These are phyloP conservation scores for Limnothrissa miodon DNA, from an alignment of 2,113 vertebrate genomes.

Conservation along the genomic window DNA sequence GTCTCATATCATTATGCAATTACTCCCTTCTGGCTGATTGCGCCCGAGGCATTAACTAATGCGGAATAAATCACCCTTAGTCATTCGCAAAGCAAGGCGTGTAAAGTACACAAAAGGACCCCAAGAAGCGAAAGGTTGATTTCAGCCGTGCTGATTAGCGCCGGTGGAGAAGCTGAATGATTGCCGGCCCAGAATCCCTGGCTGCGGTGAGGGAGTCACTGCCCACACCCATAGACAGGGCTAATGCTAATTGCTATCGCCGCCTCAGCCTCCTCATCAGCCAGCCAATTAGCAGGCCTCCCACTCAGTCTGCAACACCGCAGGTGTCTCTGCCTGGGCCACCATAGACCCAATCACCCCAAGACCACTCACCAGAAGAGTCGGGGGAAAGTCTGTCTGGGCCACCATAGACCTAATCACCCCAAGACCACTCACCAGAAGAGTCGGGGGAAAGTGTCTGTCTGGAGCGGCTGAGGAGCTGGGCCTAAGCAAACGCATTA, in stretches of 20 bases:
- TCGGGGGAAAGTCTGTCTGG: no score
- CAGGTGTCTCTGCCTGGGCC: not conserved
- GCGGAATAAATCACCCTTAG: not conserved
- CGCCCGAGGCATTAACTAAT: not conserved
- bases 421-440: not conserved
- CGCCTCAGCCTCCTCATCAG: not conserved
- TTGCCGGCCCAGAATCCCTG: not conserved
- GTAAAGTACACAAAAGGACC: not conserved
- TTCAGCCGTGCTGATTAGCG: not conserved
- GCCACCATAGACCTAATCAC: not conserved
- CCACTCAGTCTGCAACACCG: not conserved
- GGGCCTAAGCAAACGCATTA: no score
- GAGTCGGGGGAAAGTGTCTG: no score
- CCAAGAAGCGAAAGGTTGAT: not conserved
- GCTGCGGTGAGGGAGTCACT: not conserved
- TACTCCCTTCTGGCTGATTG: not conserved
- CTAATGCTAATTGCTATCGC: constrained; percentile 5
- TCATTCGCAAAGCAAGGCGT: not conserved
- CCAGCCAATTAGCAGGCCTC: not conserved
- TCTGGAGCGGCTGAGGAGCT: no score
- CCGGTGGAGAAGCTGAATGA: not conserved
- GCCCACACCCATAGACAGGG: not conserved
- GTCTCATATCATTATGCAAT: not conserved
- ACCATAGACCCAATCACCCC: not conserved
- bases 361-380: not conserved